Percentiles rank a stretch among this genome's conserved stretches.
Evolutionary conservation across 2,113 vertebrate species (phyloP).

Genomic region (Xiphias gladius): DNA sequence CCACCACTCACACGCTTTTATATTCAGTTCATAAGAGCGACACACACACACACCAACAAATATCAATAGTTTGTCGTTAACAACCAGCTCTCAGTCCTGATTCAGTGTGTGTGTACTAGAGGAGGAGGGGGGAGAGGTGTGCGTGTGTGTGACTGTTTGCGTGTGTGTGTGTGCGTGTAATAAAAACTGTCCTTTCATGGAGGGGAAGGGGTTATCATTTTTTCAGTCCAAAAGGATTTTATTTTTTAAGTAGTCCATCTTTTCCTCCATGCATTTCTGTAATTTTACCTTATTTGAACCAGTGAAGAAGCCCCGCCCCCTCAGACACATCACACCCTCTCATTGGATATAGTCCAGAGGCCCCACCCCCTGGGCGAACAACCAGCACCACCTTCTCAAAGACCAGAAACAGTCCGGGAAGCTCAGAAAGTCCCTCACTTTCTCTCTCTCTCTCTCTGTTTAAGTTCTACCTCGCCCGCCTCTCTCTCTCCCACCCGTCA

Average conservation of each 20-base stretch:
- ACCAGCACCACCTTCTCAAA: conserved; percentile 39
- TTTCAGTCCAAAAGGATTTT: conserved; percentile 50
- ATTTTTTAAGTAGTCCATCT: conserved; percentile 40
- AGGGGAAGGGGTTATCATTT: conserved; percentile 3
- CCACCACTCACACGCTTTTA: conserved; percentile 30
- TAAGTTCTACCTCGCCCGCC: conserved; percentile 31
- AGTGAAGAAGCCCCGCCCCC: conserved; percentile 36
- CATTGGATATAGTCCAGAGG: conserved; percentile 52
- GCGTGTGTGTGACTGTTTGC: no score
- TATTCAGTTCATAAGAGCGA: conserved; percentile 53
- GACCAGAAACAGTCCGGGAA: conserved; percentile 49
- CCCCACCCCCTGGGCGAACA: conserved; percentile 22
- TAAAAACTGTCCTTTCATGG: conserved; percentile 49
- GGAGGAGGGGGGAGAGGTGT: conserved; percentile 14
- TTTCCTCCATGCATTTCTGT: conserved; percentile 33
- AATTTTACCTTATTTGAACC: conserved; percentile 46
- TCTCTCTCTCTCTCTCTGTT: conserved; percentile 5
- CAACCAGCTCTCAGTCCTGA: conserved; percentile 54
- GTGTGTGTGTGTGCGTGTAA: no score
- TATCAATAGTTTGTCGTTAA: conserved; percentile 7
- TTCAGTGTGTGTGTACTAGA: conserved; percentile 45
- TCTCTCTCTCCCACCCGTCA: conserved; percentile 23
- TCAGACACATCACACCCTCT: conserved; percentile 13
- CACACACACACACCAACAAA: conserved; percentile 35
- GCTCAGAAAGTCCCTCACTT: conserved; percentile 31